Evolutionary conservation across 2,888 invertebrate genomes (phyloP).

Genomic region (Periphyllus acericola): DNA sequence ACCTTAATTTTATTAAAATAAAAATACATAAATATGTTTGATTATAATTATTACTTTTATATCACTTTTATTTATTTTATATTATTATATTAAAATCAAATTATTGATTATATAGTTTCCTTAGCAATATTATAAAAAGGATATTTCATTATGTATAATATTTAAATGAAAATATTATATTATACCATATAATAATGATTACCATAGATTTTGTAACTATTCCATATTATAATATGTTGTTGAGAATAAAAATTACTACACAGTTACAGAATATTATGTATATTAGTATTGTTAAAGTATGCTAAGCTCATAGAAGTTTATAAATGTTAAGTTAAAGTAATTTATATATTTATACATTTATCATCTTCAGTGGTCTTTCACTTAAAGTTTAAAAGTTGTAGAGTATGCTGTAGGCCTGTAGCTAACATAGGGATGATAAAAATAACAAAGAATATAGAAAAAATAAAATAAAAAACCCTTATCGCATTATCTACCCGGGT

Average conservation of each 20-base stretch:
- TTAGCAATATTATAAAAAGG: background rate
- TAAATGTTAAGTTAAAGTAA: background rate
- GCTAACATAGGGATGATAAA: conserved; percentile 38
- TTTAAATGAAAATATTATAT: conserved; percentile 15
- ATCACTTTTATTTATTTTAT: too few species aligned
- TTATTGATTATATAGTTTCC: conserved; percentile 13
- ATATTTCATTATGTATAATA: conserved; percentile 17
- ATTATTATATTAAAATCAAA: too few species aligned
- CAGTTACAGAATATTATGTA: background rate
- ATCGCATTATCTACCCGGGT: too few species aligned
- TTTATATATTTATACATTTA: background rate
- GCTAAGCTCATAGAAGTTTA: background rate
- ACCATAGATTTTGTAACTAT: background rate
- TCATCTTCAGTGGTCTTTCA: conserved; percentile 52
- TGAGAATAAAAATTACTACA: background rate
- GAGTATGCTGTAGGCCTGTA: conserved; percentile 20
- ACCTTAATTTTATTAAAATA: conserved; percentile 5
- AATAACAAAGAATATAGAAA: conserved; percentile 18
- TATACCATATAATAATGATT: background rate
- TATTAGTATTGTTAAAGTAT: background rate
- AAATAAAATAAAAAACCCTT: too few species aligned
- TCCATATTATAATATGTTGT: background rate
- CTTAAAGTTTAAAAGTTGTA: conserved; percentile 63
- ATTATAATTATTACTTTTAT: background rate
- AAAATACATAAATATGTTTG: background rate